phyloP scores from a whole-genome alignment of 2,113 vertebrate genomes.

The cat (Felis catus) region F.catus_Fca126_mat1.0 CM031414.1:36532501-36533000 shows the following conservation, averaged over 20 bases:
- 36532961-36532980: not conserved
- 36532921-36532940: not conserved
- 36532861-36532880: not conserved
- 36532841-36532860: not conserved
- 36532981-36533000: not conserved
- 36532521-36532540: constrained; percentile 75
- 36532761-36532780: not conserved
- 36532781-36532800: not conserved
- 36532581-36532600: constrained; percentile 71
- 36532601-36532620: constrained; percentile 66
- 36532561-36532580: constrained; percentile 69
- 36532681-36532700: not conserved
- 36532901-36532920: not conserved
- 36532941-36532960: not conserved
- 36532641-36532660: constrained; percentile 29
- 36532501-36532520: constrained; percentile 71
- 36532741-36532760: not conserved
- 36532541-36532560: constrained; percentile 71
- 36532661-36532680: not conserved
- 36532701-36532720: not conserved
- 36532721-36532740: not conserved
- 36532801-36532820: not conserved
- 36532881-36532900: not conserved
- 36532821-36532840: not conserved
- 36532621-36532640: constrained; percentile 52